Conservation (phyloP, 2,888 invertebrate species). For the Oxyteleia sp. region DNA sequence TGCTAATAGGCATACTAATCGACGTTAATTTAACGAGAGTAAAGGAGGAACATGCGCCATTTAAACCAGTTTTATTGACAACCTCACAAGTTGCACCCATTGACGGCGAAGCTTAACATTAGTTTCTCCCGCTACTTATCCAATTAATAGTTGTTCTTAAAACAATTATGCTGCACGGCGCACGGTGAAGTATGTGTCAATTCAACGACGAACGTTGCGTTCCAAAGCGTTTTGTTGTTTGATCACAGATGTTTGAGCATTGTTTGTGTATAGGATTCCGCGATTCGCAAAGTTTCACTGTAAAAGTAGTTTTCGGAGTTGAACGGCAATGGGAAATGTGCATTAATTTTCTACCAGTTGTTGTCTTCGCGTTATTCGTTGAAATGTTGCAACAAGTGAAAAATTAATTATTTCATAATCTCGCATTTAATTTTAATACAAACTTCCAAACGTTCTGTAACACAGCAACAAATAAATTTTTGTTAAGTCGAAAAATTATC, state of each 20-base stretch:
- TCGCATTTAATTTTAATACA: no score
- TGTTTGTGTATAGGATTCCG: conserved; percentile 7
- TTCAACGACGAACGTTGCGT: conserved; percentile 16
- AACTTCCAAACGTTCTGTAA: no score
- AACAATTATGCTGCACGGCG: conserved; percentile 56
- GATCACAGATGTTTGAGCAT: conserved; percentile 26
- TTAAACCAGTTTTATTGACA: conserved; percentile 81
- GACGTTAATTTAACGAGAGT: conserved; percentile 85
- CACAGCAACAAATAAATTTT: no score
- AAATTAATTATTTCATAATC: no score
- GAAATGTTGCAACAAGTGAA: no score
- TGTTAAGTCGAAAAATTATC: no score
- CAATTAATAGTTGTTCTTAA: conserved; percentile 63
- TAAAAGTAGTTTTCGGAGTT: conserved; percentile 9
- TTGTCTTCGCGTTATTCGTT: no score
- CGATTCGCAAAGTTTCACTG: no score
- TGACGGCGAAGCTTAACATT: conserved; percentile 57
- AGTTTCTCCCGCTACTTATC: conserved; percentile 41
- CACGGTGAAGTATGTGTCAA: conserved; percentile 32
- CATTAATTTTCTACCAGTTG: neutral
- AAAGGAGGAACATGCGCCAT: conserved; percentile 76
- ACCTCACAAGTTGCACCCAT: conserved; percentile 70
- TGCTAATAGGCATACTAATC: conserved; percentile 86
- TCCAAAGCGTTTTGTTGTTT: conserved; percentile 35
- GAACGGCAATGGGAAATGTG: neutral